These are phyloP conservation scores for Todiramphus chloris DNA, from an alignment of 2,113 vertebrate species.

Conservation along the genomic window DNA sequence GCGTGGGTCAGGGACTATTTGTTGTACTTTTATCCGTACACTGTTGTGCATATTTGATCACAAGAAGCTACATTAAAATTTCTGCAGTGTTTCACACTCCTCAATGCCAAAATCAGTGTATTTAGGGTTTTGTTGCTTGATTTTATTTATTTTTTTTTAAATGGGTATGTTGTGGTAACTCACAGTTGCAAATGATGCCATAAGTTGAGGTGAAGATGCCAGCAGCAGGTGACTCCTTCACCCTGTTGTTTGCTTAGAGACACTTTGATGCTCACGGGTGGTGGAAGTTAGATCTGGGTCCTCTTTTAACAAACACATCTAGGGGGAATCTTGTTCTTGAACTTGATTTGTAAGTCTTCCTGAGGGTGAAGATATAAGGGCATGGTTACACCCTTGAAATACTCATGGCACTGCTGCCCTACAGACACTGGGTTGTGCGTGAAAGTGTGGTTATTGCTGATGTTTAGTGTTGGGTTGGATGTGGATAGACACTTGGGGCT, in stretches of 20 bases:
- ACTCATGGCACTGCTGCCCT: fast-evolving
- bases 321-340: neutral
- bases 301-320: neutral
- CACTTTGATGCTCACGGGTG: neutral
- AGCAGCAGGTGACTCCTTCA: neutral
- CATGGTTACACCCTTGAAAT: neutral
- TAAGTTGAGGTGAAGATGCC: neutral
- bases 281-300: neutral
- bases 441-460: neutral
- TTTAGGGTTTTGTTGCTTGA: neutral
- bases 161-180: neutral
- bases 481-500: neutral
- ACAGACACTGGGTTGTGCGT: fast-evolving
- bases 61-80: neutral
- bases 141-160: neutral
- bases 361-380: neutral
- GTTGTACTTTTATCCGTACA: neutral
- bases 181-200: fast-evolving
- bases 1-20: neutral
- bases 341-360: neutral
- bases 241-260: neutral
- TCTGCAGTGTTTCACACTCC: fast-evolving
- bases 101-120: neutral
- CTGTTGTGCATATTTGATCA: fast-evolving
- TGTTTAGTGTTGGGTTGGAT: fast-evolving